Percentiles rank a stretch among this genome's conserved stretches.
Conservation (phyloP, 2,888 invertebrate species). For the Onchidella celtica region DNA sequence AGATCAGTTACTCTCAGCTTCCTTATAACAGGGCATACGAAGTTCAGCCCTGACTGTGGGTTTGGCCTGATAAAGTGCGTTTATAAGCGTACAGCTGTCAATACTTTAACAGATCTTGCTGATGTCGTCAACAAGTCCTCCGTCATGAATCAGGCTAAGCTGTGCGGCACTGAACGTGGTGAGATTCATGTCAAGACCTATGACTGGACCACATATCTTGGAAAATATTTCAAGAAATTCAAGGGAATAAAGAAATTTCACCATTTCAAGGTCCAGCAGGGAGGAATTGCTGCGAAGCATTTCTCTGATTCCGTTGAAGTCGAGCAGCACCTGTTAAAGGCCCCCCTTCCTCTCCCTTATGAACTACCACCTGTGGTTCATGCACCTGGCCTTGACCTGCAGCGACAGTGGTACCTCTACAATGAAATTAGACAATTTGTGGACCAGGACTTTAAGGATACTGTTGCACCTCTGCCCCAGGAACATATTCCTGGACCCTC, state of each 20-base stretch:
- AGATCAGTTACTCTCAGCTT: conserved; percentile 41
- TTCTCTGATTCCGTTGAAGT: background rate
- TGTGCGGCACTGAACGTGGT: conserved; percentile 45
- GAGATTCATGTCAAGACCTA: conserved; percentile 39
- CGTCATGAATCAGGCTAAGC: conserved; percentile 50
- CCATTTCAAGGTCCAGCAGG: background rate
- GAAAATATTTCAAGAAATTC: conserved; percentile 33
- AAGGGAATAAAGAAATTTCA: conserved; percentile 35
- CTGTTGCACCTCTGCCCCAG: too few species aligned
- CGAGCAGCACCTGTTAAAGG: conserved; percentile 25
- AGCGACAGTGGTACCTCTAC: conserved; percentile 8
- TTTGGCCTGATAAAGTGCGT: conserved; percentile 52
- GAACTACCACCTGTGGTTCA: background rate
- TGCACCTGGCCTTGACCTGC: background rate
- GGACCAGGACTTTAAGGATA: too few species aligned
- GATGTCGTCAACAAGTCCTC: conserved; percentile 48
- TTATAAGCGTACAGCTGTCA: conserved; percentile 39
- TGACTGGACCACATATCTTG: conserved; percentile 43
- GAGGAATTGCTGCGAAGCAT: background rate
- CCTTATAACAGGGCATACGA: conserved; percentile 51
- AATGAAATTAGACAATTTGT: too few species aligned
- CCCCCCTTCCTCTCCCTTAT: background rate
- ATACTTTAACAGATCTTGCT: conserved; percentile 41
- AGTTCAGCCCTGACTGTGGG: conserved; percentile 55
- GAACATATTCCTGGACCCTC: too few species aligned